A percentile compares a stretch with the other conserved stretches of the same genome.
Conservation (phyloP, 2,113 vertebrate species). For the Marmota flaviventris region DNA sequence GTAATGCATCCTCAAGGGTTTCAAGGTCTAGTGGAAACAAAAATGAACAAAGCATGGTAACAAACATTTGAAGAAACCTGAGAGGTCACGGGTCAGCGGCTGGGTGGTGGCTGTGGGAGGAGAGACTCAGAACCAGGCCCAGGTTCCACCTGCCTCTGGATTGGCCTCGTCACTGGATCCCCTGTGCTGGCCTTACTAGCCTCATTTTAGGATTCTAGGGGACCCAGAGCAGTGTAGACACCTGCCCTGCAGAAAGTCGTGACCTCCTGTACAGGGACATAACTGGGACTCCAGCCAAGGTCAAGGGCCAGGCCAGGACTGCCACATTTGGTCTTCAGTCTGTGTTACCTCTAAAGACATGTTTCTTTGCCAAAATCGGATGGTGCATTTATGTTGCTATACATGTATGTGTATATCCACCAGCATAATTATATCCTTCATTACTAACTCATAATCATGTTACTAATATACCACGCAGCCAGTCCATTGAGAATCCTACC, state of each 20-base stretch:
- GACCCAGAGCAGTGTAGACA: not conserved
- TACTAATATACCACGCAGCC: not conserved
- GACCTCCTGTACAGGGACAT: not conserved
- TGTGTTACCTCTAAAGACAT: not conserved
- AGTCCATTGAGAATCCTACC: not conserved
- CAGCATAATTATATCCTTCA: too few species aligned
- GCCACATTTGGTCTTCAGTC: rapidly evolving
- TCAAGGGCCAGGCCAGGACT: rapidly evolving
- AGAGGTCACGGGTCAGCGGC: not conserved
- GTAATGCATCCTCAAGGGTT: not conserved
- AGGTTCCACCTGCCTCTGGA: rapidly evolving
- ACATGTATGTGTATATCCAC: rapidly evolving
- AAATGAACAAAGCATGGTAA: not conserved
- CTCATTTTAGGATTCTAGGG: not conserved
- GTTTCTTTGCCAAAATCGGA: not conserved
- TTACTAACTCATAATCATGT: too few species aligned
- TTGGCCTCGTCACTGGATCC: rapidly evolving
- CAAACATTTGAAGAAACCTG: not conserved
- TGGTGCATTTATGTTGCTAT: not conserved
- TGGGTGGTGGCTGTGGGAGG: rapidly evolving
- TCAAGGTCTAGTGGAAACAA: not conserved
- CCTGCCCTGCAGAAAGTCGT: not conserved
- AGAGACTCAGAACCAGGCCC: not conserved
- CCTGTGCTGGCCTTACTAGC: rapidly evolving
- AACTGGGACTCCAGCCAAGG: not conserved